These are phyloP conservation scores for Nylanderia fulva DNA, from an alignment of 1,140 invertebrate genomes.

Conservation along the genomic window DNA sequence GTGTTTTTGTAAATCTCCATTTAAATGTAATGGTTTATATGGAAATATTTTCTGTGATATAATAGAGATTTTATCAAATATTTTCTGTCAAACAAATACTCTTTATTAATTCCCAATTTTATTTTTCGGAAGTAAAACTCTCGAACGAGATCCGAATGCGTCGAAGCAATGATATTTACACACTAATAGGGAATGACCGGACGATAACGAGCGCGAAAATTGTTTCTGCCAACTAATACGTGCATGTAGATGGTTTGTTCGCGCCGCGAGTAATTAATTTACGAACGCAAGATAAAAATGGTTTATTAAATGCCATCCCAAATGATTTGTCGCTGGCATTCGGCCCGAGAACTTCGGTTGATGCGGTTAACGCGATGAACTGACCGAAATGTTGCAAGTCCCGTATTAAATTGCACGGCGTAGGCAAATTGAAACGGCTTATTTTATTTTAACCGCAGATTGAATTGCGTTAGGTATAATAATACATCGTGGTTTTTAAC, in stretches of 20 bases:
- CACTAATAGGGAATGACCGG: constrained; percentile 18
- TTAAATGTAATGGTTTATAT: not conserved
- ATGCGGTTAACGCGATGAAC: constrained; percentile 62
- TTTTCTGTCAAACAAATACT: constrained; percentile 21
- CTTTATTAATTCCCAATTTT: constrained; percentile 47
- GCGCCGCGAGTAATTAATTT: constrained; percentile 50
- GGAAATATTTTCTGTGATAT: constrained; percentile 4
- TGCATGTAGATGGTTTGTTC: constrained; percentile 6
- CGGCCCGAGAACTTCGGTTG: constrained; percentile 52
- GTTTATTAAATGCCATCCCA: constrained; percentile 59
- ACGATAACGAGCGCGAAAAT: constrained; percentile 45
- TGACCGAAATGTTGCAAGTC: constrained; percentile 56
- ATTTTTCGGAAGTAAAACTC: constrained; percentile 2
- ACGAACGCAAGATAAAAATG: constrained; percentile 53
- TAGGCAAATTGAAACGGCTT: constrained; percentile 55
- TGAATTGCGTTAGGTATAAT: constrained; percentile 45
- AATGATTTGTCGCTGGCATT: constrained; percentile 60
- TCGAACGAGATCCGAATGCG: constrained; percentile 1
- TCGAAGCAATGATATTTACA: constrained; percentile 44
- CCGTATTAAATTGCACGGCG: constrained; percentile 38
- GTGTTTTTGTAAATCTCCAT: not conserved
- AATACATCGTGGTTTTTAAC: constrained; percentile 49
- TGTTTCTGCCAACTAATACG: constrained; percentile 55
- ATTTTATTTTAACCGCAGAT: constrained; percentile 53
- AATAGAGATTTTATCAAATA: constrained; percentile 23